These are phyloP conservation scores for Crotalus tigris DNA, from an alignment of 2,113 vertebrate genomes.

Conservation along the genomic window DNA sequence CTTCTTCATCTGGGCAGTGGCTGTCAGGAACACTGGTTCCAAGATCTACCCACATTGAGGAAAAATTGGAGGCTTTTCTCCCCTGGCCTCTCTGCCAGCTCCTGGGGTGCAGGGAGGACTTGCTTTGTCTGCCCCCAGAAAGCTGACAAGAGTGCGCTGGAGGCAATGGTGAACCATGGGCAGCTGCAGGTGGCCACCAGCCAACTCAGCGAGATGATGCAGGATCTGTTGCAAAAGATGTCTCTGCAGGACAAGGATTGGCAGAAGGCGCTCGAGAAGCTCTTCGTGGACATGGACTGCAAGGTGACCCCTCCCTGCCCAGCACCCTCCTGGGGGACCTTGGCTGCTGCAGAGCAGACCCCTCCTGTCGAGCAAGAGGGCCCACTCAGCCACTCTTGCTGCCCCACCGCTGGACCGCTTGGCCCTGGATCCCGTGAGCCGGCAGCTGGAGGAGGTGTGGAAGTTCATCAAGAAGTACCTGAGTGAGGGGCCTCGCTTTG, in stretches of 20 bases:
- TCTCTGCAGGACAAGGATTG: conserved; percentile 50
- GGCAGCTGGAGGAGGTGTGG: conserved; percentile 60
- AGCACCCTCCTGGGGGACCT: neutral
- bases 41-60: too few species aligned
- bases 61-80: too few species aligned
- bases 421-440: conserved; percentile 57
- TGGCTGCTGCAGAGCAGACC: neutral
- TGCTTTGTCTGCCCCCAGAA: conserved; percentile 51
- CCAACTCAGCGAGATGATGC: conserved; percentile 58
- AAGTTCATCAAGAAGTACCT: conserved; percentile 53
- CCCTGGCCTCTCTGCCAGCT: rapidly evolving
- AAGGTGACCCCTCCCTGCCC: conserved; percentile 49
- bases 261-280: conserved; percentile 54
- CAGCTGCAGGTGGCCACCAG: conserved; percentile 49
- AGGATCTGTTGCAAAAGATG: conserved; percentile 60
- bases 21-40: neutral
- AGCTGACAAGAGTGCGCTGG: conserved; percentile 50
- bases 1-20: neutral
- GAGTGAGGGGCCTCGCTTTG: conserved; percentile 38
- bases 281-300: conserved; percentile 47
- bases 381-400: neutral
- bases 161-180: conserved; percentile 46
- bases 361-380: too few species aligned
- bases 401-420: conserved; percentile 45
- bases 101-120: neutral